Base-by-base conservation (phyloP, 2,113 vertebrate genomes). In the Nycticebus coucang region DNA sequence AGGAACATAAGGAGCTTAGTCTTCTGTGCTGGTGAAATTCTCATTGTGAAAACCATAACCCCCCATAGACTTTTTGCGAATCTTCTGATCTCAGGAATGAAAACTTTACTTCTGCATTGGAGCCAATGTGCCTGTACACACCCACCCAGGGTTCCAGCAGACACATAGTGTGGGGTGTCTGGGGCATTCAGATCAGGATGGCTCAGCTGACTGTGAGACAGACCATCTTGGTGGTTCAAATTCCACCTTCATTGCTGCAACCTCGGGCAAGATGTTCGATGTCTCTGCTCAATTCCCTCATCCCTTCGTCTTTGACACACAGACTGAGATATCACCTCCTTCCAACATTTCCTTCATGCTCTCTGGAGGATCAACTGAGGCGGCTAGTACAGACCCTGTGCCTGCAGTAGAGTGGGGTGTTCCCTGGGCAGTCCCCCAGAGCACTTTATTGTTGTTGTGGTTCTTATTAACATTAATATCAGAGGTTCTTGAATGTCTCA, bases 341-440 rank as follows among this genome's bases (percentile, higher is more conserved):
- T 45, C 14, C 17, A 41, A 75, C 74, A 28, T 9, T 50, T 82
- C 35, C 55, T 80, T n/a, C 17, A 9, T 35, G 18, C 6, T 1
- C 12, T 2, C 50, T 12, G 28, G 62, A 35, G 64, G 57, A 33
- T 62, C 28, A 24, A 17, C 30, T 4, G 19, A 74, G 14, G 79
- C 35, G 24, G 45, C 21, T 1, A 19, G n/a, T 30, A 4, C 28
- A 3, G 0, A 10, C 17, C 0, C 3, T 1, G 0, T 4, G 37
- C 37, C 45, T 28, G 13, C 45, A 30, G 22, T 17, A 4, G 21
- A 28, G 53, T 35, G 68, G 9, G 75, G 15, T 0, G 6, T 24
- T 6, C 7, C 0, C 28, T 5, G 1, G 21, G 11, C 10, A 7
- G 7, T 2, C 50, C 7, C 6, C 4, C 19, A 9, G 6, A 21